phyloP scores from a whole-genome alignment of 2,113 vertebrate genomes.

The Carassius auratus region DNA sequence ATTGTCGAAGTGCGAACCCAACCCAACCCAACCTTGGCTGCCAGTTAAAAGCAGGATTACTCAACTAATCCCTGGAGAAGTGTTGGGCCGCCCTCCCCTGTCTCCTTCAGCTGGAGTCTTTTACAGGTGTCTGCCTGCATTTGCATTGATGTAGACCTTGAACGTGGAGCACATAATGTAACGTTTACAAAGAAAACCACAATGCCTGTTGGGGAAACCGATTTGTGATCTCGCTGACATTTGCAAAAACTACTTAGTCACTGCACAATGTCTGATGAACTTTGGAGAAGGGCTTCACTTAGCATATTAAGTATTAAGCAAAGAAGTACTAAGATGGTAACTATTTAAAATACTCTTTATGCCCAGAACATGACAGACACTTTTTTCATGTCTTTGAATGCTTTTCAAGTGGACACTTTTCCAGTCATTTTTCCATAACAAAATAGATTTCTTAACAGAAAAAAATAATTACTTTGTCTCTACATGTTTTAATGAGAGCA shows the following conservation, averaged over 20 bases:
- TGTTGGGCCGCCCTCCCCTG: slow-evolving; percentile 44
- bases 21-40: slow-evolving; percentile 63
- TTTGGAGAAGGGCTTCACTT: background rate
- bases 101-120: slow-evolving; percentile 1
- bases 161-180: background rate
- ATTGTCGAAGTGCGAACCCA: slow-evolving; percentile 46
- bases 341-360: background rate
- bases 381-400: no score
- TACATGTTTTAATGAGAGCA: no score
- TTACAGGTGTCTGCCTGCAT: slow-evolving; percentile 12
- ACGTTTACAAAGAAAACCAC: background rate
- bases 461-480: no score
- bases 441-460: no score
- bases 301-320: background rate
- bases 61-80: slow-evolving; percentile 52
- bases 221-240: background rate
- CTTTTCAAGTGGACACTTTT: no score
- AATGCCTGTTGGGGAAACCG: background rate
- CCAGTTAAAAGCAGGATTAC: slow-evolving; percentile 62
- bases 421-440: no score
- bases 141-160: background rate
- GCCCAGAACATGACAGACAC: no score
- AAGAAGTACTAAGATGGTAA: background rate
- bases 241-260: background rate
- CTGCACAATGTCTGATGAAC: background rate